Evolutionary conservation across 1,140 invertebrate species (phyloP), one percentile per base, ranked within the genome.

Genomic region (Dendroctonus valens): DNA sequence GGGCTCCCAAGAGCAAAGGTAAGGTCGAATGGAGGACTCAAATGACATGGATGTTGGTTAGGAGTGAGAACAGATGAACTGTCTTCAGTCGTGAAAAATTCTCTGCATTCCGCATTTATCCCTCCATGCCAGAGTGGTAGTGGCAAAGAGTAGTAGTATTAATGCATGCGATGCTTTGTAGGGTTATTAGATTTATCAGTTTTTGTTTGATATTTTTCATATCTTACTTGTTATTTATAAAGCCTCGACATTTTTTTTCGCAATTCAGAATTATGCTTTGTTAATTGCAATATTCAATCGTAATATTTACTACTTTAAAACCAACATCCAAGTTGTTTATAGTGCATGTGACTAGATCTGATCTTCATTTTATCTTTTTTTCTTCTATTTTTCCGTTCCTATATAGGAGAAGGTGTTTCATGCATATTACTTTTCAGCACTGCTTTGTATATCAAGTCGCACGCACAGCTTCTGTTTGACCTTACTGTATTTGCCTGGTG

Each of bases 1-100:
- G 73, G 55, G 75, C 78, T 57, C 74, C 79, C 53, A 87, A 87
- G 73, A 82, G 81, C 60, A 87, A 86, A 79, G 79, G 80, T 61
- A 76, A 74, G 81, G 64, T 53, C 65, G 44, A 42, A 11, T 40
- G 26, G 8, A 46, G 65, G 51, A 61, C 50, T 37, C 6, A 39
- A 7, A 11, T 37, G 44, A 49, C 39, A 49, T 9, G 41, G 65
- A 57, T 61, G 58, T 59, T 55, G 61, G 52, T 41, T 41, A 7
- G 7, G 26, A 26, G 26, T 26, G 26, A 39, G 52, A 7, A 6
- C n/a, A 53, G 51, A 26, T 3, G 26, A 26, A 26, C 3, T 26
- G 3, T 26, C 26, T 26, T 26, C 26, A 26, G 26, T 26, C 26
- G 26, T 26, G 26, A 26, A 26, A 26, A 26, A 26, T 26, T 26